phyloP scores from a whole-genome alignment of 2,113 vertebrate genomes.

The Chionodraco myersi region DNA sequence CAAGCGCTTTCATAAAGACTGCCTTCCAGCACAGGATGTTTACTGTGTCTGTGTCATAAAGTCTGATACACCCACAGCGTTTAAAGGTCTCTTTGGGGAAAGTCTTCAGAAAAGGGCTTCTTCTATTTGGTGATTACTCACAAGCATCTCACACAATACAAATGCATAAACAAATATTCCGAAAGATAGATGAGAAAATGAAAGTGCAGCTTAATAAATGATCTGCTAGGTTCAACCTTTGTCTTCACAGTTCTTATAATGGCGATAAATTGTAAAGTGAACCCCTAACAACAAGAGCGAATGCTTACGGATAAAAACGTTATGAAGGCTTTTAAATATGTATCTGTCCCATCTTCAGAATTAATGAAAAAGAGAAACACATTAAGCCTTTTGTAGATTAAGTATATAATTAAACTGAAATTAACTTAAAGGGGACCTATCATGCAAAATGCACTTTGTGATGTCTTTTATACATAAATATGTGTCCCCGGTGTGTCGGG shows the following conservation, averaged over 20 bases:
- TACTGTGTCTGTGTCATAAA: conserved; percentile 27
- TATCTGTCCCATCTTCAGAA: too few species aligned
- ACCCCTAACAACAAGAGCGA: not conserved
- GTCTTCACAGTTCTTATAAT: not conserved
- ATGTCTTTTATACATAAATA: too few species aligned
- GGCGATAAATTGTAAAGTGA: not conserved
- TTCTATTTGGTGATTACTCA: too few species aligned
- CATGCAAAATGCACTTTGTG: too few species aligned
- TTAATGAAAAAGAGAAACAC: too few species aligned
- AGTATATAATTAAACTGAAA: not conserved
- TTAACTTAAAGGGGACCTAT: not conserved
- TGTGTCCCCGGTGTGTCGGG: too few species aligned
- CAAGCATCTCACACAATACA: not conserved
- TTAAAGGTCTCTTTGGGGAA: not conserved
- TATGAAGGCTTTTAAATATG: not conserved
- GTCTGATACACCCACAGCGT: conserved; percentile 26
- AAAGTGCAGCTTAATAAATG: not conserved
- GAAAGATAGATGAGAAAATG: not conserved
- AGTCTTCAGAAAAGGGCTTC: too few species aligned
- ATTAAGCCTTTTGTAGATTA: too few species aligned
- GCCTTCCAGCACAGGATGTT: conserved; percentile 28
- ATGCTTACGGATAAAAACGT: not conserved
- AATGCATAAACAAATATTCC: not conserved
- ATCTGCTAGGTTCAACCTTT: not conserved
- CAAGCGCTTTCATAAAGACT: conserved; percentile 36